Evolutionary conservation across 2,797 vertebrate species (phyloP).

Genomic region (Scarus forsteni): DNA sequence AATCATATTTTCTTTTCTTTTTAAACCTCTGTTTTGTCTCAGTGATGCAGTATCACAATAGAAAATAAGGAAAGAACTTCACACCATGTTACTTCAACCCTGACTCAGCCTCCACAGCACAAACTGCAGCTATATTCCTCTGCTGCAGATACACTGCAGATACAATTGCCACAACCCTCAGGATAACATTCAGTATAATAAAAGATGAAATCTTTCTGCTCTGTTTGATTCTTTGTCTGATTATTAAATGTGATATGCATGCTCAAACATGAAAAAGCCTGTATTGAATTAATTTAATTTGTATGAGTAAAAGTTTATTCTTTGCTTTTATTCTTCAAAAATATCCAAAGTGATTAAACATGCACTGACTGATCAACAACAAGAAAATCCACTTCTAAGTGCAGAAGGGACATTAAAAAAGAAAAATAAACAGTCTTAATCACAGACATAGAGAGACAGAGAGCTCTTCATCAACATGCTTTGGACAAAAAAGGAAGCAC

Average conservation of each 20-base stretch:
- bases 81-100: not conserved
- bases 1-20: too few relatives aligned
- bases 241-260: not conserved
- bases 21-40: too few relatives aligned
- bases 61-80: not conserved
- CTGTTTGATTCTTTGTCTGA: not conserved
- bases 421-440: not conserved
- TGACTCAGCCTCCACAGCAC: not conserved
- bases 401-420: not conserved
- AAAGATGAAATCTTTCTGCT: not conserved
- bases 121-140: not conserved
- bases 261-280: too few relatives aligned
- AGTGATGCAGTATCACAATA: not conserved
- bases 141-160: not conserved
- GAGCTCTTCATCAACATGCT: conserved; percentile 5
- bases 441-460: not conserved
- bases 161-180: not conserved
- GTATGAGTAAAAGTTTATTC: not conserved
- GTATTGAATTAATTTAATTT: too few relatives aligned
- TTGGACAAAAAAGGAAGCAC: conserved; percentile 60
- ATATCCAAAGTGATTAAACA: too few relatives aligned
- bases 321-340: not conserved
- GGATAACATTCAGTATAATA: not conserved
- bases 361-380: too few relatives aligned
- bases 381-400: not conserved